A percentile compares a stretch with the other conserved stretches of the same genome.
These are phyloP conservation scores for Alexandromys oeconomus DNA, from an alignment of 2,797 vertebrate genomes.

Conservation along the genomic window DNA sequence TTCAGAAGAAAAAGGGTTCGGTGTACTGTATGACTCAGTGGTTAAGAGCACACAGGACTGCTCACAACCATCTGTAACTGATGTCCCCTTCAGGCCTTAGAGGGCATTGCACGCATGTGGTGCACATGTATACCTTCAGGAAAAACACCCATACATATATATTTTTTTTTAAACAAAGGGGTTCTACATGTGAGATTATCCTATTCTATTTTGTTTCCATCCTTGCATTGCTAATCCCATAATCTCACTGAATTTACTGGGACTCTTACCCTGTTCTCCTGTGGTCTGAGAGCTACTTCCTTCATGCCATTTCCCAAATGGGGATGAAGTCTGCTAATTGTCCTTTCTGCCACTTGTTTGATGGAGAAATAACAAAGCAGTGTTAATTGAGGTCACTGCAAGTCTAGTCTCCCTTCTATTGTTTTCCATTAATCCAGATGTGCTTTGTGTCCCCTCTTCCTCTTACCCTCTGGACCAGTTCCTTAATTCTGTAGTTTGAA, in stretches of 20 bases:
- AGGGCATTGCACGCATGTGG: not conserved
- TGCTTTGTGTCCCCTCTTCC: not conserved
- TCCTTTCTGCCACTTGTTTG: not conserved
- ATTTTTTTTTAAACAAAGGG: not conserved
- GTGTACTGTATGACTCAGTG: not conserved
- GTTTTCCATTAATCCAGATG: not conserved
- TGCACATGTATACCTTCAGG: not conserved
- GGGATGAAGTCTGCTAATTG: not conserved
- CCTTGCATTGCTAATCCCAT: not conserved
- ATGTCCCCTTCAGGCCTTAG: not conserved
- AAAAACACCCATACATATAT: not conserved
- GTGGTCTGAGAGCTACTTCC: not conserved
- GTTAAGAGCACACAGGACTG: not conserved
- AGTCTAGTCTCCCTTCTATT: not conserved
- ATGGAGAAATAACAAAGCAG: not conserved
- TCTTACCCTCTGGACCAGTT: not conserved
- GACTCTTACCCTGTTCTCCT: not conserved
- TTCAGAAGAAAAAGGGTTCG: not conserved
- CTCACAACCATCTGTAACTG: not conserved
- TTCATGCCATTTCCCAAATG: not conserved
- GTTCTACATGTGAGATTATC: not conserved
- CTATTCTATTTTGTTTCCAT: not conserved
- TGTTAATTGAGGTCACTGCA: not conserved
- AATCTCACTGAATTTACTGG: not conserved
- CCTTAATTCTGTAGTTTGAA: not conserved